Base-by-base conservation (phyloP, 2,888 invertebrate genomes). In the Andrena hattorfiana region DNA sequence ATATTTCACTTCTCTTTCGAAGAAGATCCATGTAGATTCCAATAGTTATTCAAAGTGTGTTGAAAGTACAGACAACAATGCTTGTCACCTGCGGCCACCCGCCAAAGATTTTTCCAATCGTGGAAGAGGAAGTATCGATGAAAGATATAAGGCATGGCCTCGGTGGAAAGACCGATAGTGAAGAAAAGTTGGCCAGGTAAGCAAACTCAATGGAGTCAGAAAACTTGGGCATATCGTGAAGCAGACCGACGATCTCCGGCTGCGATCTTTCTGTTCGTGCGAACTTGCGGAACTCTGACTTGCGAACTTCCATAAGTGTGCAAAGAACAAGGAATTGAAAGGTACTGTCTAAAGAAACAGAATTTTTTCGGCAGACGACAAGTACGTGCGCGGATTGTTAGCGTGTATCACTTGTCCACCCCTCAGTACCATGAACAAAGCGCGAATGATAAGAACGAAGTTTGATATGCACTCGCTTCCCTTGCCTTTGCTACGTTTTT, bases 151-250 rank as follows among this genome's bases (percentile, higher is more conserved):
- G 10, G 13, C 26, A 20, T 8, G 62, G 28, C 2, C 28, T n/a
- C 26, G 8, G 4, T 20, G n/a, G 72, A 42, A 67, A 63, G 54
- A 49, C 54, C 26, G 67, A 56, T 48, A 42, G 76, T 7, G 67
- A 48, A 23, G 73, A 74, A 84, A 85, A 85, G 72, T 75, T 80
- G 54, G 51, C 67, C 60, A 48, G 71, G 78, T 64, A 78, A 79
- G 78, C 75, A 81, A 86, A 83, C 83, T 77, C 76, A 67, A 78
- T 74, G 67, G 73, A 78, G 54, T 68, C 62, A 69, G 35, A 63
- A 72, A 85, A 85, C 71, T 80, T 62, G 64, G 56, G 35, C 70
- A 66, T 62, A 23, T 62, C 32, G 71, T 26, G 48, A 28, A 30
- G 74, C 32, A 20, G 28, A 49, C 26, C 20, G 20, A 56, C 60